Conservation (phyloP, 2,888 invertebrate genomes). For the Ephialtes manifestator region DNA sequence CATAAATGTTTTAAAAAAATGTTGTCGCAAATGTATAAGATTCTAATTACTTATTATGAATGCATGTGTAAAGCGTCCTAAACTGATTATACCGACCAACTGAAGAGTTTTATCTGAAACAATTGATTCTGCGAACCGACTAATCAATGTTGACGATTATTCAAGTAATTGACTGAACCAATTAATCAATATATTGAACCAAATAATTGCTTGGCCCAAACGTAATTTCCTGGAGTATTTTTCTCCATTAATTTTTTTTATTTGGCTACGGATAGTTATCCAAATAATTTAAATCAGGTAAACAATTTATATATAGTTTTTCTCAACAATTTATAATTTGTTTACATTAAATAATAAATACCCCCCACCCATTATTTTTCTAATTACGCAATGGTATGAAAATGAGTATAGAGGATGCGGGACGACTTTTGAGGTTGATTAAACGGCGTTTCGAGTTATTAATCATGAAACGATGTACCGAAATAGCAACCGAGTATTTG, state of each 20-base stretch:
- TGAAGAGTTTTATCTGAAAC: neutral
- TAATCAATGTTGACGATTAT: neutral
- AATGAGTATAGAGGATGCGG: neutral
- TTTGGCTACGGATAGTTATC: too few relatives aligned
- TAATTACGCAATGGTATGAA: neutral
- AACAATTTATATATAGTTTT: neutral
- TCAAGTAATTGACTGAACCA: neutral
- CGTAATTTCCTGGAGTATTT: too few relatives aligned
- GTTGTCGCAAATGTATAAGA: too few relatives aligned
- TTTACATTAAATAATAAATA: too few relatives aligned
- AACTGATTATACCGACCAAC: too few relatives aligned
- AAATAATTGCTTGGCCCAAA: neutral
- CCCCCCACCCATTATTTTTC: too few relatives aligned
- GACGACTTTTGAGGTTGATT: neutral
- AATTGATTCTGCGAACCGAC: neutral
- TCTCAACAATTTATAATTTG: too few relatives aligned
- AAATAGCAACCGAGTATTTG: constrained; percentile 41
- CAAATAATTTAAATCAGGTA: too few relatives aligned
- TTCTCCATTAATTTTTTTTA: too few relatives aligned
- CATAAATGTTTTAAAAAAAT: too few relatives aligned
- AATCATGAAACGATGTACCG: constrained; percentile 18
- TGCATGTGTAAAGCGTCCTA: too few relatives aligned
- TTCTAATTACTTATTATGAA: too few relatives aligned
- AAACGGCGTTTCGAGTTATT: constrained; percentile 26
- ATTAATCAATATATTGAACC: neutral